Evolutionary conservation across 2,888 invertebrate genomes (phyloP), one percentile per base, ranked within the genome.

Genomic region (Timema cristinae): DNA sequence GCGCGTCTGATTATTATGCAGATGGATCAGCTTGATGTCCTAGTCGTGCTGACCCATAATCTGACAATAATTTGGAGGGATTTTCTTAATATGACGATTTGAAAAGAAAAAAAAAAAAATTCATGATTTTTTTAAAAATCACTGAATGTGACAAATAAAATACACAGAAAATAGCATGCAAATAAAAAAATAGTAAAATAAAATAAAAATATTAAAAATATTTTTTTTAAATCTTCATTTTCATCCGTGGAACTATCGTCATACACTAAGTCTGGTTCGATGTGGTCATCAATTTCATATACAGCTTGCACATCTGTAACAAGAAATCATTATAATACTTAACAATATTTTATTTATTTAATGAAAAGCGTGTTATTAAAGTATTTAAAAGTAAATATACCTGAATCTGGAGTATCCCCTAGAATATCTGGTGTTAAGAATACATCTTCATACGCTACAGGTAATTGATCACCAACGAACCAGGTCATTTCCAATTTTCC

Each of bases 401-500:
- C 50, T 47, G 66, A 49, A 7, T 66, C 66, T 66, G 48, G 48
- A 73, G 74, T 74, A 74, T 76, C 73, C 48, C 50, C 74, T 75
- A 70, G 74, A 77, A 74, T 32, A 71, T 69, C 70, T 51, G 66
- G 68, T 72, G 73, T 73, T 70, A 74, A 56, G 71, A n/a, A n/a
- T n/a, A 78, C 74, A 76, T 78, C 77, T 75, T 78, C 77, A 48
- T 76, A 75, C 16, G 75, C 73, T 67, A 77, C 73, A 32, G 77
- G 77, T 68, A 77, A 74, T 75, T 77, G 78, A 69, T 77, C 74
- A 77, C 77, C 78, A 70, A 63, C 50, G 70, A 68, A 73, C 76
- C 78, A 70, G 54, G 50, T 70, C 69, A 73, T 71, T 56, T 76
- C 73, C 11, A 70, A 73, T 71, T 75, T 75, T 71, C 72, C 71